Evolutionary conservation across 2,888 invertebrate genomes (phyloP), one percentile per base, ranked within the genome.

Genomic region (Ecliptopera silaceata): DNA sequence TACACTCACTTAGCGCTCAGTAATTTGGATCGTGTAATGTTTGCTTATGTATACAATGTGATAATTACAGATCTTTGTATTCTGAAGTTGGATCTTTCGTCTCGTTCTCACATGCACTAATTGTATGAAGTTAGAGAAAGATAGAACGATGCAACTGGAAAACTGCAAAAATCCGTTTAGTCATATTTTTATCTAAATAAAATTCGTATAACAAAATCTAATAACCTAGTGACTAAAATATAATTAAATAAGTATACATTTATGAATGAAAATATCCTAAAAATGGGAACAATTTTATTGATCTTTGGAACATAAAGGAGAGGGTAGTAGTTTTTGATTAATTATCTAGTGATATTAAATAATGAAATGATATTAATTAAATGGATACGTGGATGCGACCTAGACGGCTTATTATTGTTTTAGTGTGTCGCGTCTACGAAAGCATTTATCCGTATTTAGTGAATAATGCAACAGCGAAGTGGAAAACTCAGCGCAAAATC

Each of bases 201-300:
- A 63, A 59, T 57, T 59, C 54, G 46, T 38, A 53, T 61, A 57
- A 59, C 41, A 59, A 32, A 45, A n/a, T n/a, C 41, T 32, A 55
- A 62, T 13, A 56, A 56, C 55, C 64, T 66, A 66, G 49, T 63
- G 64, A 64, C 66, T 66, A 54, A 42, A 46, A 46, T 36, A 36
- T 10, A 15, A 15, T 4, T 36, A 36, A 15, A 36, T 26, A 26
- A n/a, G n/a, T 42, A 47, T 22, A 43, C 26, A 20, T 46, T 52
- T 34, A 0, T 31, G 20, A 32, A 15, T 34, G 12, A 34, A 10
- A 34, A n/a, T 26, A 49, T 44, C 32, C 32, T 22, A 11, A 6
- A 46, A 32, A 17, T 26, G 4, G 13, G 13, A 34, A 41, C 22
- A n/a, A n/a, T 18, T 26, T 22, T 13, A 8, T 32, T 15, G 13